Conservation (phyloP, 2,797 vertebrate species). For the Galago senegalensis region DNA sequence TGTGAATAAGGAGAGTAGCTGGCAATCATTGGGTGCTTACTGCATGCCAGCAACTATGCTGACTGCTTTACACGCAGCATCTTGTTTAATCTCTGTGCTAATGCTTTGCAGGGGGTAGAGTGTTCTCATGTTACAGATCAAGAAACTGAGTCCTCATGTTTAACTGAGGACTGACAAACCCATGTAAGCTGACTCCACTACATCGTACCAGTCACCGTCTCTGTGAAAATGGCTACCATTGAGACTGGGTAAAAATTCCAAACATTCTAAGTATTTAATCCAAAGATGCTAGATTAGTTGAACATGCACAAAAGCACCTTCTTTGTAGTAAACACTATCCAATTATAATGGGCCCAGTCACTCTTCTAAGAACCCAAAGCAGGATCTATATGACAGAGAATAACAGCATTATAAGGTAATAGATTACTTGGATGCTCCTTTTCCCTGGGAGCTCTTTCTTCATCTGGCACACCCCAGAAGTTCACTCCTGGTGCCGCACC, state of each 20-base stretch:
- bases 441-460: not conserved
- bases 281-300: not conserved
- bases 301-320: not conserved
- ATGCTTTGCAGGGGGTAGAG: too few species aligned
- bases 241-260: not conserved
- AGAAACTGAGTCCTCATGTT: not conserved
- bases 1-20: not conserved
- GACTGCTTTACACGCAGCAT: not conserved
- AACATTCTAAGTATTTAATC: not conserved
- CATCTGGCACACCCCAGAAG: not conserved
- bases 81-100: not conserved
- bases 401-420: not conserved
- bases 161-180: not conserved
- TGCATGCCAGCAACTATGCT: not conserved
- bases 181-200: not conserved
- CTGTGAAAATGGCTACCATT: not conserved
- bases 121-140: not conserved
- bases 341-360: not conserved
- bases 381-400: not conserved
- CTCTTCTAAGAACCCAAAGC: not conserved
- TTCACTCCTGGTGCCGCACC: not conserved
- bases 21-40: not conserved
- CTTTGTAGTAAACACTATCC: not conserved
- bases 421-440: not conserved
- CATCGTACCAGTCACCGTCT: not conserved